Evolutionary conservation across 2,888 invertebrate species (phyloP).

Genomic region (Caprella mutica): DNA sequence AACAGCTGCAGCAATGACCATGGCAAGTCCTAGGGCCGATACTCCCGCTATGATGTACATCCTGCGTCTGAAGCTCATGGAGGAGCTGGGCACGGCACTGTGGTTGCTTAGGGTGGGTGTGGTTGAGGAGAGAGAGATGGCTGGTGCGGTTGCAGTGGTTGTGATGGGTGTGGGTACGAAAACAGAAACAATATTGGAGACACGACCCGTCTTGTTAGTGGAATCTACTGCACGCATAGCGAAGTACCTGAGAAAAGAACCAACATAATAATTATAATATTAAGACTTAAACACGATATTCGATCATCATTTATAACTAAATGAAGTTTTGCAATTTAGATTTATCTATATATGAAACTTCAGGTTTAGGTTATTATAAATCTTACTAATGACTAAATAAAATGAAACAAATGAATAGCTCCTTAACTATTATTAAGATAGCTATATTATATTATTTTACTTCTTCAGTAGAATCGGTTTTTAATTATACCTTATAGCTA

Average conservation of each 20-base stretch:
- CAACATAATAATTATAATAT: neutral
- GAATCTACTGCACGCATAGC: conserved; percentile 47
- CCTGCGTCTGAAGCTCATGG: conserved; percentile 13
- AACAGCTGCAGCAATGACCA: conserved; percentile 13
- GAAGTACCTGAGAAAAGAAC: conserved; percentile 40
- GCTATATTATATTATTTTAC: neutral
- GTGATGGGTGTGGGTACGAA: conserved; percentile 47
- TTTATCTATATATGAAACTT: too few relatives aligned
- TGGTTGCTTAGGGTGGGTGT: conserved; percentile 7
- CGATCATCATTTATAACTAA: too few relatives aligned
- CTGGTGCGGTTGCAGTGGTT: conserved; percentile 32
- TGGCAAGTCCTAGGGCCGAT: conserved; percentile 17
- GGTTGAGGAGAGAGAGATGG: conserved; percentile 20
- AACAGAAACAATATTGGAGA: conserved; percentile 48
- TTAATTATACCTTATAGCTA: neutral
- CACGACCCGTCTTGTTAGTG: conserved; percentile 41
- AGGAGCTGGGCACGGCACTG: neutral
- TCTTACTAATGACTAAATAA: too few relatives aligned
- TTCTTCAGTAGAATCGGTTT: neutral
- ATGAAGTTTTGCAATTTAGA: too few relatives aligned
- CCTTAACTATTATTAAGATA: too few relatives aligned
- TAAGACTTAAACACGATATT: too few relatives aligned
- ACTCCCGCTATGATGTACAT: conserved; percentile 26
- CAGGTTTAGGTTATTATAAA: too few relatives aligned
- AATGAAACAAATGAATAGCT: too few relatives aligned